A percentile compares a stretch with the other conserved stretches of the same genome.
Conservation (phyloP, 2,888 invertebrate species). For the Cheiracanthium punctorium region DNA sequence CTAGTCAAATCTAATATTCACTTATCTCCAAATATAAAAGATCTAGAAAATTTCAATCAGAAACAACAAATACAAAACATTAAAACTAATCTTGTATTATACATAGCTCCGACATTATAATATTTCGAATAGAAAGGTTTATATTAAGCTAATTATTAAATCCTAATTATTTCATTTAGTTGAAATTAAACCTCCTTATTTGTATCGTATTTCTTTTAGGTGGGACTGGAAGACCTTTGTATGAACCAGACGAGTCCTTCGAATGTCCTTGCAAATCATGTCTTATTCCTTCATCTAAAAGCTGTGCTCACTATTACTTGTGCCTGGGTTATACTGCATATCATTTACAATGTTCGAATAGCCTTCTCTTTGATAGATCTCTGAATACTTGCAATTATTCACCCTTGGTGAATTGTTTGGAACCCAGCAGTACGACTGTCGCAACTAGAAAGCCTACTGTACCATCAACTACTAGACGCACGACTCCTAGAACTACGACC, state of each 20-base stretch:
- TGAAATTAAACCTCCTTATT: no score
- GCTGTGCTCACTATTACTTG: slow-evolving; percentile 35
- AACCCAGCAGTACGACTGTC: background rate
- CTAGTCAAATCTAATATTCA: no score
- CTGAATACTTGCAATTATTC: slow-evolving; percentile 47
- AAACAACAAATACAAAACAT: no score
- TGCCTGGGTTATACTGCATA: slow-evolving; percentile 34
- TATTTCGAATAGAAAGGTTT: no score
- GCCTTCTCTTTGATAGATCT: slow-evolving; percentile 28
- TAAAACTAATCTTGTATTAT: no score
- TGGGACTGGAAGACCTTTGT: background rate
- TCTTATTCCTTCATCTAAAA: slow-evolving; percentile 20
- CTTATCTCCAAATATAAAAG: no score
- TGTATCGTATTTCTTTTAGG: slow-evolving; percentile 22
- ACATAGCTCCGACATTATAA: no score
- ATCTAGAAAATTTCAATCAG: no score
- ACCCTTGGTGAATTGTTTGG: background rate
- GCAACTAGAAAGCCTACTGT: background rate
- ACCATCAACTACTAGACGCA: background rate
- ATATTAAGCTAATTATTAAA: no score
- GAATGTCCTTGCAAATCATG: slow-evolving; percentile 43
- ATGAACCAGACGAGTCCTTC: slow-evolving; percentile 12
- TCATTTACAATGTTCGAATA: slow-evolving; percentile 26
- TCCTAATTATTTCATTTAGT: no score
- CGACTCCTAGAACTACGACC: background rate